phyloP scores from a whole-genome alignment of 1,140 invertebrate genomes.

The Ceratoteleas bidentatus region DNA sequence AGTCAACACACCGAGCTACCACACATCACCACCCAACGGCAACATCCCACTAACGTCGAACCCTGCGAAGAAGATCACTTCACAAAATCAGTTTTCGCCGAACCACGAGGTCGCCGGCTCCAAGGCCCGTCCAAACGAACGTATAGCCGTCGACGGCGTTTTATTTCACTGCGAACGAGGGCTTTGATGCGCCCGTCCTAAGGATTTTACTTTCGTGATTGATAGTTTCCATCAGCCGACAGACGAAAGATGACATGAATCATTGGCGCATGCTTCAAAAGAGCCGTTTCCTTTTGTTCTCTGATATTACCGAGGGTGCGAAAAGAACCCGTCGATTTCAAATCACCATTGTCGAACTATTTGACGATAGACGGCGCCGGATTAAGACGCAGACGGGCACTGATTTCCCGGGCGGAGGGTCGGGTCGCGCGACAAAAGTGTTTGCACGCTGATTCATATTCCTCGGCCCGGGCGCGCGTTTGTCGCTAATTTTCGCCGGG shows the following conservation, averaged over 20 bases:
- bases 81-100: too few species aligned
- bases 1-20: too few species aligned
- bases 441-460: not conserved
- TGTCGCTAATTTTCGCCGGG: conserved; percentile 10
- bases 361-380: conserved; percentile 66
- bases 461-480: too few species aligned
- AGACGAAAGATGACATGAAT: conserved; percentile 73
- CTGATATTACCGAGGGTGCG: conserved; percentile 38
- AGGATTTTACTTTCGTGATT: conserved; percentile 68
- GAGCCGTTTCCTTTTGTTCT: conserved; percentile 56
- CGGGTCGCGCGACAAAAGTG: not conserved
- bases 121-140: not conserved
- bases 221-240: conserved; percentile 70
- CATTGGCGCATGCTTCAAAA: conserved; percentile 62
- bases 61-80: too few species aligned
- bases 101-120: too few species aligned
- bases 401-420: conserved; percentile 54
- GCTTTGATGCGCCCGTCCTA: conserved; percentile 22
- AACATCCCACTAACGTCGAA: too few species aligned
- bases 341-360: conserved; percentile 62
- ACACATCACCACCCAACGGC: too few species aligned
- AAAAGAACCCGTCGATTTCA: conserved; percentile 57
- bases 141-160: conserved; percentile 32
- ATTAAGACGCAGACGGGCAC: conserved; percentile 70
- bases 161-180: conserved; percentile 25